A percentile compares a stretch with the other conserved stretches of the same genome.
Evolutionary conservation across 2,797 vertebrate species (phyloP).

Genomic region (Chiroxiphia lanceolata): DNA sequence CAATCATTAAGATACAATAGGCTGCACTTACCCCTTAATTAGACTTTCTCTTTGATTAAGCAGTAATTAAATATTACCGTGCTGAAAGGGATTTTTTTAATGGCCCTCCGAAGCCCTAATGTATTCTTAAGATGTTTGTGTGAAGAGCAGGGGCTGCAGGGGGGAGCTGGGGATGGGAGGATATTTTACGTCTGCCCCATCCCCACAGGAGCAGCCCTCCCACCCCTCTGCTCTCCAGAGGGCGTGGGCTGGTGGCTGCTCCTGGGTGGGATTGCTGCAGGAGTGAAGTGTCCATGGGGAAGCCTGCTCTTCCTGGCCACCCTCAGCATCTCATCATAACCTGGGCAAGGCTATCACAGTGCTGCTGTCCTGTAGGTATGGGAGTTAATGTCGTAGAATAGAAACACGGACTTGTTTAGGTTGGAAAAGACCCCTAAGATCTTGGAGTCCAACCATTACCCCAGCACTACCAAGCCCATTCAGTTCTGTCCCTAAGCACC

Average conservation of each 20-base stretch:
- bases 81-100: conserved; percentile 39
- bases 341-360: neutral
- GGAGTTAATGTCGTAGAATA: neutral
- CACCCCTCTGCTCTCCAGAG: neutral
- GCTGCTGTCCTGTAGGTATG: neutral
- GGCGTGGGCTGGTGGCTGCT: neutral
- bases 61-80: conserved; percentile 65
- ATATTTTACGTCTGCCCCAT: neutral
- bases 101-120: neutral
- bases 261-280: neutral
- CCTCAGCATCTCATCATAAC: neutral
- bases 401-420: neutral
- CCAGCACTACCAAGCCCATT: neutral
- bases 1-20: conserved; percentile 61
- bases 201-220: neutral
- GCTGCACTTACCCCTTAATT: conserved; percentile 64
- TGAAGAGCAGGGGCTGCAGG: neutral
- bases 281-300: neutral
- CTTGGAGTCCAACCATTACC: fast-evolving
- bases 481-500: neutral
- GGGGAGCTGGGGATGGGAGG: neutral
- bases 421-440: neutral
- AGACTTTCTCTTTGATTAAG: conserved; percentile 68
- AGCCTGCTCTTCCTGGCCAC: neutral
- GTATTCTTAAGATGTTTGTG: conserved; percentile 17